Evolutionary conservation across 2,888 invertebrate species (phyloP), one percentile per base, ranked within the genome.

Genomic region (Acanthosepion lycidas): DNA sequence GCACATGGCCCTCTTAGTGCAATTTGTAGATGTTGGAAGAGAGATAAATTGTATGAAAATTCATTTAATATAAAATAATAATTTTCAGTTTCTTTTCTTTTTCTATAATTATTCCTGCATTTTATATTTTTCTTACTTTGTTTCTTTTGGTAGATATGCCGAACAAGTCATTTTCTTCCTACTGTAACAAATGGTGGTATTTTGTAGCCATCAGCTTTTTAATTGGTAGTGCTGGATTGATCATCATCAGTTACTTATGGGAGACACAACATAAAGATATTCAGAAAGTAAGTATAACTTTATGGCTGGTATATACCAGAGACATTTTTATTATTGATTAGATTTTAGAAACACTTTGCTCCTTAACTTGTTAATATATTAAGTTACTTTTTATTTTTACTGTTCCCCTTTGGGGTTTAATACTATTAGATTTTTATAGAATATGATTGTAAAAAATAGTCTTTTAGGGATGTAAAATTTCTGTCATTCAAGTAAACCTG

Each of bases 151-250:
- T 20, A 78, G 78, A n/a, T 78, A 78, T 78, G 78, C n/a, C n/a
- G n/a, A n/a, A 78, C 78, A 8, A 33, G 78, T n/a, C n/a, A 78
- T 78, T 78, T 33, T 78, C n/a, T 33, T 78, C 78, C n/a, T n/a
- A 92, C 49, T 97, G 97, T 96, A 97, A 96, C 95, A 96, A 97
- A 91, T 97, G 97, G 97, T 97, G 97, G 96, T 96, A 97, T 92
- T 95, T 97, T 95, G 97, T 97, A 6, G 96, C 95, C 0, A 95
- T 97, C 8, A 96, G 97, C 91, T 95, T 97, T n/a, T 91, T 97
- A 23, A 97, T 97, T 94, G 97, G 97, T n/a, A 95, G 96, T 9
- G 96, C 96, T 28, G 97, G 97, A 8, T 95, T 97, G 20, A 96
- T 97, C 9, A 96, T 97, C 9, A 96, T 97, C n/a, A 95, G 96